These are phyloP conservation scores for Periophthalmus magnuspinnatus DNA, from an alignment of 2,797 vertebrate species.

Conservation along the genomic window DNA sequence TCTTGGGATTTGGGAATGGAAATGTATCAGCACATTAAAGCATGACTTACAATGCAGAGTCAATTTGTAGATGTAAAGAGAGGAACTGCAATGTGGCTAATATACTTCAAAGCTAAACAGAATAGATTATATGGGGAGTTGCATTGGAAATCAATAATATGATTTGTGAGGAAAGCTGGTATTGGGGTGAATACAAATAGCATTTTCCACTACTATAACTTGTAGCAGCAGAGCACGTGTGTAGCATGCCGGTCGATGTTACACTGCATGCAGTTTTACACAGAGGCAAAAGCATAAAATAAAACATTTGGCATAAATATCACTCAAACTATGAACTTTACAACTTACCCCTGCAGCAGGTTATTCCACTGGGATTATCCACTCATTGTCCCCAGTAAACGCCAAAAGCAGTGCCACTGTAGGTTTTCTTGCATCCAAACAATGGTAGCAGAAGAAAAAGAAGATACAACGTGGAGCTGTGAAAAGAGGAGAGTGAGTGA, in stretches of 20 bases:
- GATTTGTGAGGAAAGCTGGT: conserved; percentile 4
- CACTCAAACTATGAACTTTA: conserved; percentile 50
- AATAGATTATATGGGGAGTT: neutral
- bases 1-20: neutral
- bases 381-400: conserved; percentile 44
- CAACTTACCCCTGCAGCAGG: conserved; percentile 65
- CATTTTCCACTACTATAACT: conserved; percentile 38
- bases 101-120: conserved; percentile 3
- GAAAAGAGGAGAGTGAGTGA: conserved; percentile 17
- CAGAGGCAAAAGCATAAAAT: conserved; percentile 12
- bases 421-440: conserved; percentile 41
- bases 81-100: neutral
- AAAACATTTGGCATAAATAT: neutral
- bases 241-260: conserved; percentile 33
- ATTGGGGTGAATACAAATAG: conserved; percentile 24
- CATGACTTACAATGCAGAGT: conserved; percentile 5
- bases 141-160: conserved; percentile 2
- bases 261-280: conserved; percentile 9
- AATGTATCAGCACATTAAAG: conserved; percentile 6
- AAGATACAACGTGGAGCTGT: conserved; percentile 30
- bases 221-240: conserved; percentile 52
- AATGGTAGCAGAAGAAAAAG: conserved; percentile 45
- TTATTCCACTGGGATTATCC: conserved; percentile 47
- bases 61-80: conserved; percentile 3
- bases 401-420: conserved; percentile 43